Base-by-base conservation (phyloP, 2,888 invertebrate genomes). In the Zaprionus bogoriensis region DNA sequence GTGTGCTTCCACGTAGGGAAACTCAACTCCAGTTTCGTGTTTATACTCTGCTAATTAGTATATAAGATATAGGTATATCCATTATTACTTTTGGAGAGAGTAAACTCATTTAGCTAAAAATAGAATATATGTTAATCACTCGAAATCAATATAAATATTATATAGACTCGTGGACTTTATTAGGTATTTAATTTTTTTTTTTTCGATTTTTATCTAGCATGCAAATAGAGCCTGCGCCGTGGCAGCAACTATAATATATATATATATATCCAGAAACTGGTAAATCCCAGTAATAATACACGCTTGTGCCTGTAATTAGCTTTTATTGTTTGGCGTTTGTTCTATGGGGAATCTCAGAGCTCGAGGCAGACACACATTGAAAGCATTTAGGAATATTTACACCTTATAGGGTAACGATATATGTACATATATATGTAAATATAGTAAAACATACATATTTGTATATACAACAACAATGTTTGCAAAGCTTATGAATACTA, bases 401-500 rank as follows among this genome's bases (percentile, higher is more conserved):
- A 57, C 23, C 42, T 44, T 44, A 32, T 19, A 52, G 14, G 22
- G 17, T 39, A 36, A 7, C 32, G 17, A 17, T 17, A 32, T 27
- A 27, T 17, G 9, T 30, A 30, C 12, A 30, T 30, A 30, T 30
- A 12, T n/a, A 30, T 30, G 12, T n/a, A 30, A 12, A 4, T 30
- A 30, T 17, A 17, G 7, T 14, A 14, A 14, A n/a, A 7, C 14
- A 7, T 32, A 28, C n/a, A 28, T 3, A 28, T 25, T 30, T 32
- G 20, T 46, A 45, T 23, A 46, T 54, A 36, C 52, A 39, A 36
- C 28, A 44, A 12, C n/a, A n/a, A n/a, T n/a, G n/a, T n/a, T n/a
- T 25, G 42, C 32, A 50, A 41, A 36, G n/a, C 50, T 57, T 32
- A 48, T 17, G 30, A 57, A 30, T 48, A 48, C 36, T 28, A 28